Percentiles rank a stretch among this genome's conserved stretches.
Evolutionary conservation across 2,797 vertebrate genomes (phyloP).

Genomic region (Threskiornis aethiopicus): DNA sequence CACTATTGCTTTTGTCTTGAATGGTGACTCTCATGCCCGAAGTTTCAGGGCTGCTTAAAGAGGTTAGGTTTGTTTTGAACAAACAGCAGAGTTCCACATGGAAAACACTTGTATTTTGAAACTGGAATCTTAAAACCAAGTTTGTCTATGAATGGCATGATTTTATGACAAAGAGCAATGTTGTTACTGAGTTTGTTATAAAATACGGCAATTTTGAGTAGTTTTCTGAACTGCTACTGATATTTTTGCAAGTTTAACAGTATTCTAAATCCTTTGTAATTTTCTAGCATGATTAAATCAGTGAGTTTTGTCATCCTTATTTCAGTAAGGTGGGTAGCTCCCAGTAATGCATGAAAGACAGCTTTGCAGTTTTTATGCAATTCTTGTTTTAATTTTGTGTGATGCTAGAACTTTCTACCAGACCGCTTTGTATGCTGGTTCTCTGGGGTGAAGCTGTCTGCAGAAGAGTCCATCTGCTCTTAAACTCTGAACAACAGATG

Average conservation of each 20-base stretch:
- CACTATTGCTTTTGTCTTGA: not conserved
- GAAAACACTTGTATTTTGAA: not conserved
- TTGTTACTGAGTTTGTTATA: not conserved
- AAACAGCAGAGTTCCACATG: not conserved
- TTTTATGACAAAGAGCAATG: not conserved
- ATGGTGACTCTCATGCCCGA: not conserved
- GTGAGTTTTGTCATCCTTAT: not conserved
- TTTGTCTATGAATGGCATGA: not conserved
- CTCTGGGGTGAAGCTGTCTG: not conserved
- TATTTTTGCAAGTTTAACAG: not conserved
- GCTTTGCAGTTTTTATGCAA: not conserved
- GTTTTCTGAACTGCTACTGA: not conserved
- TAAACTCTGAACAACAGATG: not conserved
- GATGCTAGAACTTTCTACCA: not conserved
- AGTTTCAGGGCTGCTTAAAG: not conserved
- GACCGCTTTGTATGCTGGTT: rapidly evolving
- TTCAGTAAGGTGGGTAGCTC: not conserved
- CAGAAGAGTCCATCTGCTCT: not conserved
- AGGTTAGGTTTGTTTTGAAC: not conserved
- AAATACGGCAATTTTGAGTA: not conserved
- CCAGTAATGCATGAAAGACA: not conserved
- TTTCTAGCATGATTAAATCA: not conserved
- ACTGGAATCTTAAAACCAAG: not conserved
- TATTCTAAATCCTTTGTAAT: not conserved
- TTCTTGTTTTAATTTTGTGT: not conserved